Base-by-base conservation (phyloP, 37 sponge, comb jelly and placozoan genomes). In the Cladorhizidae sp. region DNA sequence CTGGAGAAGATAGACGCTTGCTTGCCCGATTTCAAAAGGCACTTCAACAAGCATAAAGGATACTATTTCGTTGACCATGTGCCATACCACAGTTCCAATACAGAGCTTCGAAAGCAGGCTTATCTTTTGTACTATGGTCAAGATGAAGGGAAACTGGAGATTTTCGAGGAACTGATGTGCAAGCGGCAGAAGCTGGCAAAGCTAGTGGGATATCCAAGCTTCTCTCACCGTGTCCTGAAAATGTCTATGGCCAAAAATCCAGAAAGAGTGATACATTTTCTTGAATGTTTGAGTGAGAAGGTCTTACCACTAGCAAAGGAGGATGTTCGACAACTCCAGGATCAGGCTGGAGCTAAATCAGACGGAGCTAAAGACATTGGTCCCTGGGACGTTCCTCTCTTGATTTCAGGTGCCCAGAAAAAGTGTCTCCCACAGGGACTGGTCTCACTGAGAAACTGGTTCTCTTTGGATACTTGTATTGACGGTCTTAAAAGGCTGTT, bases 211-310 rank as follows among this genome's bases (percentile, higher is more conserved):
- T 92, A 91, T 73, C 65, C 39, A 0, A 81, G 88, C n/a, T 89
- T 77, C 73, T 84, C 95, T n/a, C 87, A 97, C 50, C 82, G 92
- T 26, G 59, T 80, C 1, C 65, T 92, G 15, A 57, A 72, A 28
- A 35, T 54, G 54, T 84, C 85, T 33, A 97, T 94, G 95, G 92
- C 86, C 23, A 86, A 74, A 40, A 55, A 40, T 37, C 90, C 91
- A 35, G 88, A 86, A 37, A 89, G 29, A 37, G 91, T 89, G 0
- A 52, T 57, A 11, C 40, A 76, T 0, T 94, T 97, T 54, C 93
- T 97, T 15, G 57, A 90, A 36, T 43, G 38, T 18, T 73, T 89
- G 54, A 82, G 76, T 21, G 35, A 67, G 9, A 77, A 74, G 31
- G 67, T 91, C 23, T 50, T 80, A 33, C 93, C 93, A 1, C 72